These are phyloP conservation scores for Spinus pinus DNA, from an alignment of 2,797 vertebrate genomes.

Conservation along the genomic window DNA sequence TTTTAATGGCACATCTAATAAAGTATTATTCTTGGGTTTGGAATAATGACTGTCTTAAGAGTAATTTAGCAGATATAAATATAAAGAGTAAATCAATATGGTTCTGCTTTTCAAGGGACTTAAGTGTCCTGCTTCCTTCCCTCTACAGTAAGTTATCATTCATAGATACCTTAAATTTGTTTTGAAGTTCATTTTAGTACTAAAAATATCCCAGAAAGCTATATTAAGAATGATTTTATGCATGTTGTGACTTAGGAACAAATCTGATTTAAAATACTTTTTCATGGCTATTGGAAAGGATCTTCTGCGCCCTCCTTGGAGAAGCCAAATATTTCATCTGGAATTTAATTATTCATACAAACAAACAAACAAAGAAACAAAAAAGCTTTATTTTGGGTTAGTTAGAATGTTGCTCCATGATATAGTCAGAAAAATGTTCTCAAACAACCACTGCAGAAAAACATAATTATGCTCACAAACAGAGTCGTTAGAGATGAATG, in stretches of 20 bases:
- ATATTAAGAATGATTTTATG: background rate
- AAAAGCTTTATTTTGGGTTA: background rate
- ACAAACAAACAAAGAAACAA: background rate
- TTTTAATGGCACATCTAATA: background rate
- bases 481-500: background rate
- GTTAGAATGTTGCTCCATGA: background rate
- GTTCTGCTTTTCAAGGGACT: conserved; percentile 17
- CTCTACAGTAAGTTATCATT: background rate
- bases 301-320: background rate
- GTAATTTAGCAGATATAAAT: background rate
- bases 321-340: background rate
- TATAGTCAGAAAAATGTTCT: background rate
- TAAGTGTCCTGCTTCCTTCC: conserved; percentile 1
- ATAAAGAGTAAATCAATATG: background rate
- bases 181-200: background rate
- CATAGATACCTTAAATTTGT: background rate
- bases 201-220: background rate
- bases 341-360: background rate
- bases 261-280: background rate
- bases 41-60: background rate
- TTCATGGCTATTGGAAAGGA: background rate
- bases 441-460: background rate
- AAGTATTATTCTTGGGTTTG: conserved; percentile 16
- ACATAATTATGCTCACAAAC: conserved; percentile 9
- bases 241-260: background rate